Evolutionary conservation across 2,797 vertebrate species (phyloP), one percentile per base, ranked within the genome.

Genomic region (Alca torda): DNA sequence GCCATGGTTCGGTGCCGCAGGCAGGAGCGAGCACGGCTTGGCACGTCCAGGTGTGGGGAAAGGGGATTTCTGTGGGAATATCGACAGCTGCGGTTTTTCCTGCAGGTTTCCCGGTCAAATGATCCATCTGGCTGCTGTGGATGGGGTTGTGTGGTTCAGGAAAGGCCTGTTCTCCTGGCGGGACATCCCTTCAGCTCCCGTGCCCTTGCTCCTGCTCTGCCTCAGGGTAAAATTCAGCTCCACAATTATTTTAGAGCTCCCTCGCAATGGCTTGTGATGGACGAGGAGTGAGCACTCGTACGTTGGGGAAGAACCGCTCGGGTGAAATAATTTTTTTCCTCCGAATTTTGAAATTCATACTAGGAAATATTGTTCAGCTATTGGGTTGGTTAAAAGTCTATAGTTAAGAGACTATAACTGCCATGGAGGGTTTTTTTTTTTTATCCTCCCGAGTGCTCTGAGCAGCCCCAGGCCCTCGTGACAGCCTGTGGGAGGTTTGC

Each of bases 101-200:
- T 43, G 35, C 48, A 25, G 1, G 2, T 50, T 63, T 64, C 24
- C 56, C 1, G 1, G 35, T 39, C 43, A 75, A 16, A 31, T 26
- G 14, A 14, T 63, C 43, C n/a, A 10, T 18, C 76, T 57, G n/a
- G 17, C 39, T 54, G 39, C 25, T 54, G 16, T 17, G 61, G 56
- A 74, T 67, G 43, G 33, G 11, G 43, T 23, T 64, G 45, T 53
- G 21, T 23, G 50, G 11, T 45, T 76, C 45, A 64, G 43, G 50
- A 70, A 57, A 59, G n/a, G 20, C 21, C 33, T 0, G 0, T 64
- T 74, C 35, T 43, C 33, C 53, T 3, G 6, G 25, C 0, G 1
- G 19, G 57, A 18, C 33, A n/a, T 28, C 54, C 19, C 45, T 63
- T 59, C 28, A 39, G 20, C 46, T 77, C 33, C 46, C 4, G 3